Evolutionary conservation across 2,797 vertebrate species (phyloP).

Genomic region (Phataginus tricuspis): DNA sequence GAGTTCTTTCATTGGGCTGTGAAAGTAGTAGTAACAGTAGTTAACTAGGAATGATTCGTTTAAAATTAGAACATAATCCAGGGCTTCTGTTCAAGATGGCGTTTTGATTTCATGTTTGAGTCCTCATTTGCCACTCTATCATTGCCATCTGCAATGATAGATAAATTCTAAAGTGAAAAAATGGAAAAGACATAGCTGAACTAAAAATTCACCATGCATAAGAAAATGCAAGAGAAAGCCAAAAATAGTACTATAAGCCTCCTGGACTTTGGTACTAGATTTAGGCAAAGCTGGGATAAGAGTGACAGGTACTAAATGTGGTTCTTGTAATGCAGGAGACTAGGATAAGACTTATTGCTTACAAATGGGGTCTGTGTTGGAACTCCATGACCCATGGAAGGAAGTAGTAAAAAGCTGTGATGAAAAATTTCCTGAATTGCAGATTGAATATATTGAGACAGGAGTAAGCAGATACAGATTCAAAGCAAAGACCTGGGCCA

Average conservation of each 20-base stretch:
- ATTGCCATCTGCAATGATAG: too few relatives aligned
- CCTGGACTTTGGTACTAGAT: background rate
- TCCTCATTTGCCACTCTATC: background rate
- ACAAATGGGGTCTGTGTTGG: background rate
- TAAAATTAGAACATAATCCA: background rate
- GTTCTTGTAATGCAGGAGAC: background rate
- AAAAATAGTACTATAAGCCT: background rate
- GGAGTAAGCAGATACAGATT: background rate
- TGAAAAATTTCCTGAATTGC: background rate
- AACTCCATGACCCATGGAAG: background rate
- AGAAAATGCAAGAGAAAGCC: constrained; percentile 16
- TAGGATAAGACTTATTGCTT: background rate
- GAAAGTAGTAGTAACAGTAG: background rate
- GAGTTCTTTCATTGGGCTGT: background rate
- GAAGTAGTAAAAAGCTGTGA: background rate
- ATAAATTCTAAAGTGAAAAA: constrained; percentile 11
- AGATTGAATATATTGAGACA: background rate
- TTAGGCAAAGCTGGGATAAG: background rate
- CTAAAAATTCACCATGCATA: background rate
- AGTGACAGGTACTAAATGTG: background rate
- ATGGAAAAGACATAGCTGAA: background rate
- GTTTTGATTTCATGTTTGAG: background rate
- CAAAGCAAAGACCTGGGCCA: background rate
- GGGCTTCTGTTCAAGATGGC: constrained; percentile 24
- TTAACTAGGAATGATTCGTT: background rate